A percentile compares a stretch with the other conserved stretches of the same genome.
Evolutionary conservation across 1,140 invertebrate species (phyloP).

Genomic region (Dinoponera quadriceps): DNA sequence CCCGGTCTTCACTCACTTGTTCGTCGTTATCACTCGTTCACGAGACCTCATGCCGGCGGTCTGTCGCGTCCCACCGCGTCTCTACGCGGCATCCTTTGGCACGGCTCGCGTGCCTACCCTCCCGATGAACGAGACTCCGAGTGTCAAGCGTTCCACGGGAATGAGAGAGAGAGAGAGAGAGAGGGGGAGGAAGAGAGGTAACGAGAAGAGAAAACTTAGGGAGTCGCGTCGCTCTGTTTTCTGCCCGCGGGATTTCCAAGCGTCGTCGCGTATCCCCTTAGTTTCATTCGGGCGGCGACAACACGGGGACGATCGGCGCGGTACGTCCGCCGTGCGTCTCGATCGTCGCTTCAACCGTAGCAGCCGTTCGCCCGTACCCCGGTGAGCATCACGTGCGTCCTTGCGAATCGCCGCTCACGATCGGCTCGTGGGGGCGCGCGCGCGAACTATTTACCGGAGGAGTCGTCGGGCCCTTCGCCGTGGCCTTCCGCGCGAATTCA

Average conservation of each 20-base stretch:
- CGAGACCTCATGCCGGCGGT: neutral
- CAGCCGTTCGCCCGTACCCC: neutral
- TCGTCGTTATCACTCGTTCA: slow-evolving; percentile 43
- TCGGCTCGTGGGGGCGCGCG: neutral
- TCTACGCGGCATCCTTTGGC: slow-evolving; percentile 29
- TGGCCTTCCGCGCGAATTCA: slow-evolving; percentile 12
- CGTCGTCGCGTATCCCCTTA: neutral
- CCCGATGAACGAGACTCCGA: neutral
- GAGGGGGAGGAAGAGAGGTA: no score
- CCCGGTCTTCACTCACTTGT: slow-evolving; percentile 25
- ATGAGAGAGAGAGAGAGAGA: no score
- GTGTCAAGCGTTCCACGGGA: neutral
- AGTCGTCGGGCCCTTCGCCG: neutral
- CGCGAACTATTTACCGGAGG: neutral
- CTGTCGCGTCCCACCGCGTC: slow-evolving; percentile 8
- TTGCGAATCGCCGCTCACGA: no score
- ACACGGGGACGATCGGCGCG: neutral
- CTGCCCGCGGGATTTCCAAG: neutral
- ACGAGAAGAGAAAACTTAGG: neutral
- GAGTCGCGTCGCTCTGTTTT: neutral
- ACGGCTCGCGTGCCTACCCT: neutral
- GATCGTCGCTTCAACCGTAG: neutral
- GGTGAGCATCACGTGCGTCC: neutral
- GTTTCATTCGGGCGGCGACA: slow-evolving; percentile 18
- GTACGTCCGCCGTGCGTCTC: neutral